Base-by-base conservation (phyloP, 37 sponge, comb jelly and placozoan genomes). In the Oscarella lobularis region DNA sequence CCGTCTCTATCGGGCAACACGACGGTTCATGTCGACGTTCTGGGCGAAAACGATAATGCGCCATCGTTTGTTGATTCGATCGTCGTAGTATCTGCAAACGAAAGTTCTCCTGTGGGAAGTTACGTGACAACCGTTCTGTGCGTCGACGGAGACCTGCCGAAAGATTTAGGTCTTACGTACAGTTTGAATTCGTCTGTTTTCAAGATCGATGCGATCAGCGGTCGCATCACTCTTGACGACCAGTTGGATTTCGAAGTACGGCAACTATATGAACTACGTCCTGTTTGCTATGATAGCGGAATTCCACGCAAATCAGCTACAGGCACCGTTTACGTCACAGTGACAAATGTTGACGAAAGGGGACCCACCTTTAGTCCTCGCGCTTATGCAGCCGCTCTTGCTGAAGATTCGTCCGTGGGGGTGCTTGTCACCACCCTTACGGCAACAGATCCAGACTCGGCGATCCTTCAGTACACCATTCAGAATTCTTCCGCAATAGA, bases 41-140 rank as follows among this genome's bases (percentile, higher is more conserved):
- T 74, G 2, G 89, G 85, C 75, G 66, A 68, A 2, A 92, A 92
- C 81, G 86, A 88, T 48, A 74, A 88, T 38, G 33, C 74, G 27
- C 93, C 93, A 32, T 2, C 38, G 30, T 83, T 90, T 67, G 39
- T 41, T 0, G 75, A 72, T 33, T 4, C 3, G 38, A 35, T 37
- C 0, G 85, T 85, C 36, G 3, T 66, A 1, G 67, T 32, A 68
- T 38, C 35, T 35, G n/a, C 60, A 38, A 33, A 38, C 2, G 3
- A 3, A 35, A 67, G 3, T 66, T 20, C 77, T 2, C 27, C 71
- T 67, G 5, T 36, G 20, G 77, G 77, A 33, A 76, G 67, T 6
- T 38, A 66, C 55, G 38, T 76, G 3, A 32, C 5, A 41, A 3
- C 27, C 27, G 6, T 67, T 32, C 3, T 6, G 31, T 76, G 77